phyloP scores from a whole-genome alignment of 2,888 invertebrate species.

The Noctua pronuba region DNA sequence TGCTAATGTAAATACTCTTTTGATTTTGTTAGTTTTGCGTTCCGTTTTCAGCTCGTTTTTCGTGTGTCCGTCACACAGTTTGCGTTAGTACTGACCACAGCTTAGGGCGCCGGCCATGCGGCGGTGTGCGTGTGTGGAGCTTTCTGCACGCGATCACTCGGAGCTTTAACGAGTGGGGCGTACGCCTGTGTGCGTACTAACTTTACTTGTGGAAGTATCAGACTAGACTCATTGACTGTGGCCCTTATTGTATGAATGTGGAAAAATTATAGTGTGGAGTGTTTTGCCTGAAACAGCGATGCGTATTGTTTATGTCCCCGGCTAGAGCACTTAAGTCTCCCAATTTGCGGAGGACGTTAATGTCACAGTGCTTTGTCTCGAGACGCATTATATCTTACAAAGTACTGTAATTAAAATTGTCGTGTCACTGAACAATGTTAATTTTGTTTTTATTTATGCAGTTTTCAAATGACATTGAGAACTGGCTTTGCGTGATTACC shows the following conservation, averaged over 20 bases:
- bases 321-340: slow-evolving; percentile 86
- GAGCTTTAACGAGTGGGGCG: slow-evolving; percentile 87
- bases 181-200: slow-evolving; percentile 84
- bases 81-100: slow-evolving; percentile 90
- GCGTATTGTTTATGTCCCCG: slow-evolving; percentile 87
- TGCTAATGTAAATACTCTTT: slow-evolving; percentile 74
- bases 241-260: slow-evolving; percentile 91
- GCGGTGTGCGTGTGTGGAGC: slow-evolving; percentile 89
- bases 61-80: slow-evolving; percentile 91
- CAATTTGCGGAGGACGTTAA: slow-evolving; percentile 87
- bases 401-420: slow-evolving; percentile 86
- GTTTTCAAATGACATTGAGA: slow-evolving; percentile 11
- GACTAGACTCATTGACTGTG: slow-evolving; percentile 91
- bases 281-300: slow-evolving; percentile 88
- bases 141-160: slow-evolving; percentile 89
- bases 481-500: slow-evolving; percentile 7
- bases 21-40: slow-evolving; percentile 84
- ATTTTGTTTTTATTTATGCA: slow-evolving; percentile 64
- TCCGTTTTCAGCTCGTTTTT: slow-evolving; percentile 89
- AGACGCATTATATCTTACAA: slow-evolving; percentile 84
- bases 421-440: slow-evolving; percentile 71
- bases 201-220: slow-evolving; percentile 87
- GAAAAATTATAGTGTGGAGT: slow-evolving; percentile 90
- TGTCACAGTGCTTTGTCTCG: slow-evolving; percentile 84
- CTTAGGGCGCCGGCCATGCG: slow-evolving; percentile 89